Base-by-base conservation (phyloP, 2,113 vertebrate species). In the Elgaria multicarinata region DNA sequence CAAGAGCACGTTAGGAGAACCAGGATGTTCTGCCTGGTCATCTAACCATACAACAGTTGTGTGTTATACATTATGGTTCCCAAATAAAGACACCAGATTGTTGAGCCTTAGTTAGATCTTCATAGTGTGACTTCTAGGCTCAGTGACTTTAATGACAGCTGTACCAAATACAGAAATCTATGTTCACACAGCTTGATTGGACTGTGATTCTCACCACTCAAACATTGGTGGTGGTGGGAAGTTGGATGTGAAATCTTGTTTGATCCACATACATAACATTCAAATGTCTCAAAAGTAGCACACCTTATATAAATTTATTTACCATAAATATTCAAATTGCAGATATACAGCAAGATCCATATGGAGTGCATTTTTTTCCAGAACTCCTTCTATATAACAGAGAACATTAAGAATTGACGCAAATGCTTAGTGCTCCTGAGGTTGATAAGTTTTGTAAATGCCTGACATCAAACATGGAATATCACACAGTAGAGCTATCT, bases 361-460 rank as follows among this genome's bases (percentile, higher is more conserved):
- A 42, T 71, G 12, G 64, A 71, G 4, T 33, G 46, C 16, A 33
- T 6, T 55, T 50, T 74, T 86, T 62, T n/a, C n/a, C 88, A 89
- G 36, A 76, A 44, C 42, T 77, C 50, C 14, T 58, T 62, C 10
- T 1, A 1, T 82, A 83, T 44, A 42, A 64, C 0, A 86, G 86
- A 89, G 86, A 89, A 1, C 0, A 2, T 84, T 20, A 89, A 87
- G 92, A 77, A 80, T 79, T 87, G 69, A 93, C 91, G 64, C 82
- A 84, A 92, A 92, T 10, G 85, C 88, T 33, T 33, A 89, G 92
- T 79, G 46, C 92, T 91, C 42, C 58, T 92, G 46, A 12, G 20
- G 42, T 16, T 75, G 90, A 79, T 66, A 90, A 55, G 44, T 6
- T 83, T 92, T 42, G 24, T 66, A 83, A 42, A 72, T 89, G 62